Conservation (phyloP, 1,140 invertebrate species). For the Brachystomella parvula region DNA sequence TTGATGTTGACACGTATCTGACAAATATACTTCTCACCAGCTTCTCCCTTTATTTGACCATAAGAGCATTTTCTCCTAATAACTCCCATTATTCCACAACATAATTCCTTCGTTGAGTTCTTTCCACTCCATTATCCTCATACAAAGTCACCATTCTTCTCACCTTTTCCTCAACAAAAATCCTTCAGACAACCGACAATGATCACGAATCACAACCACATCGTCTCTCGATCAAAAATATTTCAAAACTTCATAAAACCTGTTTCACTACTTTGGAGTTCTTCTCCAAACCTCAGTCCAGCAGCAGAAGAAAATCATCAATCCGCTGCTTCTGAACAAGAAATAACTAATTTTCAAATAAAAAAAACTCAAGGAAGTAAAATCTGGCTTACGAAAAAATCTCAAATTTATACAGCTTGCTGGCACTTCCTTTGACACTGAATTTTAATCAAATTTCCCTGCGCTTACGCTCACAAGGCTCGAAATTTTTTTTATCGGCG, state of each 20-base stretch:
- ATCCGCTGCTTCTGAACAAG: too few relatives aligned
- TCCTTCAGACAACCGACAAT: neutral
- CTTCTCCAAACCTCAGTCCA: too few relatives aligned
- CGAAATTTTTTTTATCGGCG: too few relatives aligned
- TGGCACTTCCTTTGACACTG: neutral
- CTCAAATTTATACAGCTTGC: too few relatives aligned
- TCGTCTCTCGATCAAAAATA: neutral
- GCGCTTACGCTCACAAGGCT: too few relatives aligned
- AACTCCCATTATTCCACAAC: slow-evolving; percentile 3
- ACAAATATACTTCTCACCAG: slow-evolving; percentile 11
- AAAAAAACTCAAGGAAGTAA: too few relatives aligned
- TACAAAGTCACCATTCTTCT: slow-evolving; percentile 5
- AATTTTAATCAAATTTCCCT: neutral
- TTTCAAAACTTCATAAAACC: neutral
- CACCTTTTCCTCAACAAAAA: slow-evolving; percentile 11
- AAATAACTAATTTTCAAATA: too few relatives aligned
- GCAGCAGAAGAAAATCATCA: too few relatives aligned
- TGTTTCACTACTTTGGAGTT: neutral
- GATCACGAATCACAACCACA: neutral
- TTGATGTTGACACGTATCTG: slow-evolving; percentile 17
- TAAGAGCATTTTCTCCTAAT: slow-evolving; percentile 11
- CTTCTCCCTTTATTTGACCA: slow-evolving; percentile 5
- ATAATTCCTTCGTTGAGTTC: slow-evolving; percentile 3
- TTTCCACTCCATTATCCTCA: slow-evolving; percentile 9
- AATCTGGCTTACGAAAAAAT: too few relatives aligned